Evolutionary conservation across 2,888 invertebrate genomes (phyloP), one percentile per base, ranked within the genome.

Genomic region (Urechis unicinctus): DNA sequence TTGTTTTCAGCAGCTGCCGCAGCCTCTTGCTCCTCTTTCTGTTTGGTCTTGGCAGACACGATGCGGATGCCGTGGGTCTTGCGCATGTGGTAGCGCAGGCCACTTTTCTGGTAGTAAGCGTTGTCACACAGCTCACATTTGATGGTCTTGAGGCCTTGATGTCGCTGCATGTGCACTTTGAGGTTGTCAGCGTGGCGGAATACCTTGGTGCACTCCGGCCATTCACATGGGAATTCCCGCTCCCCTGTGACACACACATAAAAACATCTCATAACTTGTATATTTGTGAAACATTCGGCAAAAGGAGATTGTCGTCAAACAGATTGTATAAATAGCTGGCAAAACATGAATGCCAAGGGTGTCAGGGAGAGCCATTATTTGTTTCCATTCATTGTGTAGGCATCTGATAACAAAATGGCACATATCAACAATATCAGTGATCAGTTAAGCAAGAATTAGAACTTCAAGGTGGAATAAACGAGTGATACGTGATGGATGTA

Each of bases 181-280:
- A 77, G 65, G 56, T 73, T 73, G 59, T 75, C 75, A 48, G 68
- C 64, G 62, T 73, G 74, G 28, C 73, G 65, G 62, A 75, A 76
- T 3, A 72, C 71, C 59, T 73, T 74, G n/a, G 70, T 68, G 59
- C 77, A 77, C 3, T 69, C 70, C 3, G 67, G 66, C 68, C 68
- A 73, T 29, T 62, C 62, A 59, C 77, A 77, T 55, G 68, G 68
- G 61, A 65, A 73, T 31, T 69, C 73, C 31, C 73, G 61, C 54
- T 75, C 74, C 45, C 72, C 76, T 75, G 68, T n/a, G 59, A 54
- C 22, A 29, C 17, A 49, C 9, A 44, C n/a, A 52, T 28, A 29
- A 52, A 6, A 21, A 55, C 6, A 24, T 53, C 26, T 28, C 22
- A 30, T 30, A n/a, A 54, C 6, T 13, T 51, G 6, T 17, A 28